A percentile compares a stretch with the other conserved stretches of the same genome.
Evolutionary conservation across 1,140 invertebrate genomes (phyloP).

Genomic region (Holcopasites calliopsidis): DNA sequence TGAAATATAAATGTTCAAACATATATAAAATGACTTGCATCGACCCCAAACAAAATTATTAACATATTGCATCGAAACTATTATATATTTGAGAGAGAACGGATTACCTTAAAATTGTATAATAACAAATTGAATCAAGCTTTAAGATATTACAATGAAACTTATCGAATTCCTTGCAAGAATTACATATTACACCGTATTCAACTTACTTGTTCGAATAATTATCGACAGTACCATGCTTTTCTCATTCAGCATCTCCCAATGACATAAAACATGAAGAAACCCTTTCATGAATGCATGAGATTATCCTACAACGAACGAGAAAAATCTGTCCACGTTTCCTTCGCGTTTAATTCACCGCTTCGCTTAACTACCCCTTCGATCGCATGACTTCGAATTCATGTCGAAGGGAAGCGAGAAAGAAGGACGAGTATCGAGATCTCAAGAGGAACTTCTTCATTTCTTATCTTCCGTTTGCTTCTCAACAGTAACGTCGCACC

Average conservation of each 20-base stretch:
- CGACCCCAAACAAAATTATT: no score
- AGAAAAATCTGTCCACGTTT: not conserved
- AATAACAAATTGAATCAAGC: no score
- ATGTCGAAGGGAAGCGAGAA: not conserved
- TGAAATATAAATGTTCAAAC: no score
- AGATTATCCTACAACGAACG: not conserved
- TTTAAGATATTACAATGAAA: no score
- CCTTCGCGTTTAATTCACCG: not conserved
- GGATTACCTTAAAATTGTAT: no score
- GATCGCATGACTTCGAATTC: not conserved
- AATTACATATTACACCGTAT: no score
- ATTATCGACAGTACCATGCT: not conserved
- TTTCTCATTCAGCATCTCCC: not conserved
- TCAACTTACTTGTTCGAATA: not conserved
- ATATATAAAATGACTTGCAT: no score
- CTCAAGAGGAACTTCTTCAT: slow-evolving; percentile 20
- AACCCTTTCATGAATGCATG: not conserved
- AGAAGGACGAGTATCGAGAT: slow-evolving; percentile 12
- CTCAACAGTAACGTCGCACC: slow-evolving; percentile 59
- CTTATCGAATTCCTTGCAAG: not conserved
- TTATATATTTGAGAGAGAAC: no score
- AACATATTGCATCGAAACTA: no score
- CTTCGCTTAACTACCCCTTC: not conserved
- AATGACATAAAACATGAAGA: not conserved
- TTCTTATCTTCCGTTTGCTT: slow-evolving; percentile 41